Conservation (phyloP, 2,888 invertebrate genomes). For the Thysanoteuthis rhombus region DNA sequence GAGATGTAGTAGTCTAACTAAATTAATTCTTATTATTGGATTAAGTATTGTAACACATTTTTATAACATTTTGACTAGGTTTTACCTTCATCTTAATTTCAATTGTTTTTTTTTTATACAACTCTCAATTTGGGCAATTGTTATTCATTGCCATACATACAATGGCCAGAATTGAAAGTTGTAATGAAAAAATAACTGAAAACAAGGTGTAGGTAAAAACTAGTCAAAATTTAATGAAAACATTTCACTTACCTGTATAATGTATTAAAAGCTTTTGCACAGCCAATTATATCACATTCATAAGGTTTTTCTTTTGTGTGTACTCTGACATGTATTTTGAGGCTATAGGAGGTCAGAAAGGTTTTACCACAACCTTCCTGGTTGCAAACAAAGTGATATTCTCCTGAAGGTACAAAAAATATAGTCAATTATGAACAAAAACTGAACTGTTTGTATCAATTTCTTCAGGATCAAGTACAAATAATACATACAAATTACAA, state of each 20-base stretch:
- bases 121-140: too few relatives aligned
- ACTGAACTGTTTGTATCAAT: neutral
- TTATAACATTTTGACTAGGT: too few relatives aligned
- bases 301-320: conserved; percentile 94
- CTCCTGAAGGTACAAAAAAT: conserved; percentile 75
- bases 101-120: too few relatives aligned
- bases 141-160: too few relatives aligned
- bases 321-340: conserved; percentile 92
- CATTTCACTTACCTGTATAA: conserved; percentile 79
- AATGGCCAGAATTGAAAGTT: too few relatives aligned
- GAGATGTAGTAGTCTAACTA: too few relatives aligned
- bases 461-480: neutral
- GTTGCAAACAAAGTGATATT: conserved; percentile 91
- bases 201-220: too few relatives aligned
- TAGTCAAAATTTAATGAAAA: too few relatives aligned
- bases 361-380: conserved; percentile 89
- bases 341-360: conserved; percentile 92
- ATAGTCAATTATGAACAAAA: neutral
- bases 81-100: too few relatives aligned
- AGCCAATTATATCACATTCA: conserved; percentile 82
- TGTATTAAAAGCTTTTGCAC: conserved; percentile 93
- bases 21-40: too few relatives aligned
- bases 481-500: neutral
- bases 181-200: too few relatives aligned
- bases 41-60: too few relatives aligned